These are phyloP conservation scores for Tachuris rubrigastra DNA, from an alignment of 2,113 vertebrate species.

Conservation along the genomic window DNA sequence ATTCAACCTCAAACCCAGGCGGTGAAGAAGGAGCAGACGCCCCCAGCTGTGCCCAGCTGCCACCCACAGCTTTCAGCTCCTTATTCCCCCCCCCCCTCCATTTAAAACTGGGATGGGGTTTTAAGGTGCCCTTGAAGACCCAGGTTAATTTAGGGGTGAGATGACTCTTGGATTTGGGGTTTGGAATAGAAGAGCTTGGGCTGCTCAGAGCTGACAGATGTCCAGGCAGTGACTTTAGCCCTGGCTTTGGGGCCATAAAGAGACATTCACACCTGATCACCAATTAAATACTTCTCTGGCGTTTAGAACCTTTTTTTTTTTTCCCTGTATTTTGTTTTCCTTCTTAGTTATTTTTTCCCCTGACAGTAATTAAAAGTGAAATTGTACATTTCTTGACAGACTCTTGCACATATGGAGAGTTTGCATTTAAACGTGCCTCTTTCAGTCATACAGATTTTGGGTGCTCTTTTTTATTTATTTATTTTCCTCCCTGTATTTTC, in stretches of 20 bases:
- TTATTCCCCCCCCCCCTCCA: background rate
- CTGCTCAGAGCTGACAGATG: background rate
- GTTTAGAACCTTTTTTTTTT: background rate
- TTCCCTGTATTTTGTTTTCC: constrained; percentile 42
- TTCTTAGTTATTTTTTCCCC: constrained; percentile 50
- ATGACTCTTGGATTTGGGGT: background rate
- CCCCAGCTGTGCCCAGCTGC: background rate
- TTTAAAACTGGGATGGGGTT: rapidly evolving
- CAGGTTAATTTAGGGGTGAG: rapidly evolving
- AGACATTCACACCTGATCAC: background rate
- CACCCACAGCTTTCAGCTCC: background rate
- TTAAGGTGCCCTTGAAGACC: rapidly evolving
- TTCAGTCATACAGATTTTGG: constrained; percentile 69
- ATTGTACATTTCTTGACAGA: constrained; percentile 68
- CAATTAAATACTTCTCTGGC: background rate
- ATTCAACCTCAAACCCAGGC: background rate
- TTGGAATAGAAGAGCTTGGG: background rate
- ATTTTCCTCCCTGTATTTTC: background rate
- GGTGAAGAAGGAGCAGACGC: background rate
- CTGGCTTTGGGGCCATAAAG: background rate
- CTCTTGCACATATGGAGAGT: constrained; percentile 71
- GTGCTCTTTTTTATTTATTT: constrained; percentile 58
- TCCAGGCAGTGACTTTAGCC: background rate
- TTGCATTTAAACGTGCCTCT: constrained; percentile 71
- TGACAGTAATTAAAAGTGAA: constrained; percentile 68